Evolutionary conservation across 1,140 invertebrate genomes (phyloP).

Genomic region (Proales similis): DNA sequence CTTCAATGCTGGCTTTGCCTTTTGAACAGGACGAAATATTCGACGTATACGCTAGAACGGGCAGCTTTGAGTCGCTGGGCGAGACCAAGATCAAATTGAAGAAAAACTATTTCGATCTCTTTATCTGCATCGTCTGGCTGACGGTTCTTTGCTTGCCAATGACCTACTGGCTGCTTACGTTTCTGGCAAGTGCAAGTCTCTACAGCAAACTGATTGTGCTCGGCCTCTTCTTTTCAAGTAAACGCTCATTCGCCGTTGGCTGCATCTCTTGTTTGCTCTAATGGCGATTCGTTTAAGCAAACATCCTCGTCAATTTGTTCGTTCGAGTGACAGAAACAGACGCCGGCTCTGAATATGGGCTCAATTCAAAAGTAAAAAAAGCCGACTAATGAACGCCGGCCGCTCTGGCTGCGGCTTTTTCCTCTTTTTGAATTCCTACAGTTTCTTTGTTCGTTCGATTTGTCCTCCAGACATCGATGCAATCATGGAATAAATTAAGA

Average conservation of each 20-base stretch:
- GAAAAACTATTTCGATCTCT: constrained; percentile 44
- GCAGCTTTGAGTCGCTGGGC: constrained; percentile 43
- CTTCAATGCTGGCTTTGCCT: neutral
- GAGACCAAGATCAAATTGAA: constrained; percentile 42
- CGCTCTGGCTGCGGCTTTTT: too few relatives aligned
- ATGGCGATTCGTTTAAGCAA: constrained; percentile 12
- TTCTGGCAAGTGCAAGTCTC: neutral
- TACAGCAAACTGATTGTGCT: constrained; percentile 8
- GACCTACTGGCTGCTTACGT: constrained; percentile 44
- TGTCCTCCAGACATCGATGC: too few relatives aligned
- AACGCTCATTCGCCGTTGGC: neutral
- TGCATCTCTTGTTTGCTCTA: neutral
- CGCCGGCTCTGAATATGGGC: constrained; percentile 26
- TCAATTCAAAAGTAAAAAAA: neutral
- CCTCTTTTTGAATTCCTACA: constrained; percentile 8
- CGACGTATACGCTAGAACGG: constrained; percentile 45
- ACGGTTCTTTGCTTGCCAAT: constrained; percentile 45
- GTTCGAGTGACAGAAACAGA: constrained; percentile 27
- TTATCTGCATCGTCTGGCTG: constrained; percentile 45
- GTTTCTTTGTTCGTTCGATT: constrained; percentile 1
- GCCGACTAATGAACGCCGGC: neutral
- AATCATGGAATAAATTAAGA: too few relatives aligned
- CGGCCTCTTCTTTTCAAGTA: constrained; percentile 3
- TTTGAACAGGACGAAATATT: constrained; percentile 47
- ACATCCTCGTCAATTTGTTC: neutral